phyloP scores from a whole-genome alignment of 2,797 vertebrate genomes.

The Chromobotia macracanthus region DNA sequence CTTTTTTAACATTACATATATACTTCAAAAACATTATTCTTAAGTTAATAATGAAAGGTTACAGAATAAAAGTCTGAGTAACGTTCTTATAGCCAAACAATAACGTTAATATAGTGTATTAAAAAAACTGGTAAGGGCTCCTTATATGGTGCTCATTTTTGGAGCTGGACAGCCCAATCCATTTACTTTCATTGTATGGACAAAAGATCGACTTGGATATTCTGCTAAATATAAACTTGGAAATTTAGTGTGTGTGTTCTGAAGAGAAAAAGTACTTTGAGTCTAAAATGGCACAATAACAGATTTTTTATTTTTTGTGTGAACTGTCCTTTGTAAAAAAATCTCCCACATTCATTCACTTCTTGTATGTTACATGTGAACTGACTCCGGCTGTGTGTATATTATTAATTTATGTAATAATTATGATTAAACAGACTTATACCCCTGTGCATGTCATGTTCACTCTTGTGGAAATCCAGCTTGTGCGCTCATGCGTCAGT shows the following conservation, averaged over 20 bases:
- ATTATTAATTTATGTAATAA: slow-evolving; percentile 6
- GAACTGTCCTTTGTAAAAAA: background rate
- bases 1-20: no score
- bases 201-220: background rate
- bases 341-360: background rate
- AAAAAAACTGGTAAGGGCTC: no score
- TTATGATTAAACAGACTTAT: slow-evolving; percentile 16
- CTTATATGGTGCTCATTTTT: no score
- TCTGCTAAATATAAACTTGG: background rate
- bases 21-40: no score
- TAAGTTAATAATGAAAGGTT: no score
- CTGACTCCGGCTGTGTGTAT: background rate
- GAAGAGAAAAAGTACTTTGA: background rate
- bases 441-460: slow-evolving; percentile 22
- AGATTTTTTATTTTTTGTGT: background rate
- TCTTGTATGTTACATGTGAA: background rate
- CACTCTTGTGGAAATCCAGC: slow-evolving; percentile 10
- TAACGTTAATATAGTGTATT: no score
- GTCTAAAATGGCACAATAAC: background rate
- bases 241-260: background rate
- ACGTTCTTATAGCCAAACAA: no score
- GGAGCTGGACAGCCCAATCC: no score
- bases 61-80: no score
- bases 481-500: slow-evolving; percentile 19
- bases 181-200: no score